phyloP scores from a whole-genome alignment of 2,797 vertebrate genomes.

The Tolypeutes matacus region DNA sequence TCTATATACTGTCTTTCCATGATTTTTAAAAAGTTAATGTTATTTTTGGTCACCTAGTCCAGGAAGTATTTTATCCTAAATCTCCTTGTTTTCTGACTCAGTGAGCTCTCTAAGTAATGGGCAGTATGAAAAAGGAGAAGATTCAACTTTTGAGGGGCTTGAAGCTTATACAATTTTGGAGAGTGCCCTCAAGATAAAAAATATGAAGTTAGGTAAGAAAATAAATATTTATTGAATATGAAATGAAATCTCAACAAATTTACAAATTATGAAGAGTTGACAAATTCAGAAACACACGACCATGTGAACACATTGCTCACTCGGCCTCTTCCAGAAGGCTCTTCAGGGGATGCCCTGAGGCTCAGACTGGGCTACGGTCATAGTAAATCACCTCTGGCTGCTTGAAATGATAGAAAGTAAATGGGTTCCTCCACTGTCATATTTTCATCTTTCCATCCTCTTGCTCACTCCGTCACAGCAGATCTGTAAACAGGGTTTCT shows the following conservation, averaged over 20 bases:
- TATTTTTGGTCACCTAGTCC: background rate
- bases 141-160: background rate
- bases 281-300: background rate
- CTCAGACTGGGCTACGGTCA: background rate
- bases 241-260: background rate
- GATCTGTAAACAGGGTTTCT: background rate
- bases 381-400: background rate
- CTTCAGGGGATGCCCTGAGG: background rate
- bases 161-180: background rate
- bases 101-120: background rate
- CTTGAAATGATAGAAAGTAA: background rate
- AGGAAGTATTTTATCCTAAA: background rate
- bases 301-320: fast-evolving
- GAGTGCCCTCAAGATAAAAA: background rate
- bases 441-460: background rate
- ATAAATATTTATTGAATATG: conserved; percentile 5
- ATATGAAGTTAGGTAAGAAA: background rate
- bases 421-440: background rate
- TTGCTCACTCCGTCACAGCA: background rate
- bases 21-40: background rate
- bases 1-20: background rate
- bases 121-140: background rate
- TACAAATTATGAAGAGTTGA: background rate
- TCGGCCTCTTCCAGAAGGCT: background rate
- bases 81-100: conserved; percentile 38